Conservation (phyloP, 2,888 invertebrate genomes). For the Rambutsinella grinnellia region DNA sequence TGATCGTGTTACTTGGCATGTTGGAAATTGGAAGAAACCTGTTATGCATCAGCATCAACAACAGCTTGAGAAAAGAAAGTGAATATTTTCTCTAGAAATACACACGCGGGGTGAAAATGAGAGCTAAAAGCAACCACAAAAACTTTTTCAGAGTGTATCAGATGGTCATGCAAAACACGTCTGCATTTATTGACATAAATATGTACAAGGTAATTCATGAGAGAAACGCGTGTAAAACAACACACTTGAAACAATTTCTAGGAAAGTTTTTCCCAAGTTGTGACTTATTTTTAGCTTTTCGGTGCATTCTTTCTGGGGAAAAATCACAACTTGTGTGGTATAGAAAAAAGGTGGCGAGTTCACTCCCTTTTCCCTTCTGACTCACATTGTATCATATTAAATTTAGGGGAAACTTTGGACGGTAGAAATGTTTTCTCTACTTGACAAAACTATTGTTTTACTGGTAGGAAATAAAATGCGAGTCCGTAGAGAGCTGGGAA, state of each 20-base stretch:
- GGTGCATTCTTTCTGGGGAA: neutral
- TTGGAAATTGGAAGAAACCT: no score
- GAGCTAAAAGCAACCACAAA: neutral
- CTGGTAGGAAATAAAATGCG: neutral
- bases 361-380: neutral
- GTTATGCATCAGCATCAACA: no score
- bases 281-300: neutral
- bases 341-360: neutral
- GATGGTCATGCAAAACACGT: neutral
- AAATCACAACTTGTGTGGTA: neutral
- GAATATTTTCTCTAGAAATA: no score
- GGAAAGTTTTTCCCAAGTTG: neutral
- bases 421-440: neutral
- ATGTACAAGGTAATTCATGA: neutral
- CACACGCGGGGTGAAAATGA: neutral
- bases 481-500: constrained; percentile 5
- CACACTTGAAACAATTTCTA: neutral
- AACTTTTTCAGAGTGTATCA: neutral
- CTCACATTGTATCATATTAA: constrained; percentile 24
- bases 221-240: no score
- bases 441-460: neutral
- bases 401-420: constrained; percentile 12
- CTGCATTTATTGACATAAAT: neutral
- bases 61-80: neutral
- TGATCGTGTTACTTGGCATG: no score